Evolutionary conservation across 2,888 invertebrate species (phyloP).

Genomic region (Pycnomerus fuliginosus): DNA sequence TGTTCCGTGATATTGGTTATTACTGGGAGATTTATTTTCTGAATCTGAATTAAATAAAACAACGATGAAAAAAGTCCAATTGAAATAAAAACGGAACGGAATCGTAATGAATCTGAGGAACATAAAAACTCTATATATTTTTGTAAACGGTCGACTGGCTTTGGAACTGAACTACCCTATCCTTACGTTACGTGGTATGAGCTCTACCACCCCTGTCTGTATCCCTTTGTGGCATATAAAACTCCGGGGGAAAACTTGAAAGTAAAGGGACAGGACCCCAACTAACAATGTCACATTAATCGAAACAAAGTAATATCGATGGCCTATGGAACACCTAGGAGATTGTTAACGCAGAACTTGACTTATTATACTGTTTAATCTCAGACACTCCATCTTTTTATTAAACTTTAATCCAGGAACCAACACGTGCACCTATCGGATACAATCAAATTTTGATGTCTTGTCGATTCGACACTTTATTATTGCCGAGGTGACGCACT

Average conservation of each 20-base stretch:
- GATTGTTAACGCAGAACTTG: slow-evolving; percentile 25
- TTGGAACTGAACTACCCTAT: slow-evolving; percentile 29
- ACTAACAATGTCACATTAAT: slow-evolving; percentile 45
- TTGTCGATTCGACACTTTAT: neutral
- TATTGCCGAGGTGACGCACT: neutral
- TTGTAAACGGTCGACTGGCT: slow-evolving; percentile 31
- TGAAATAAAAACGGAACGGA: slow-evolving; percentile 19
- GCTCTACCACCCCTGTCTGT: slow-evolving; percentile 29
- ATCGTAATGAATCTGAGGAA: slow-evolving; percentile 23
- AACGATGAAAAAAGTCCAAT: slow-evolving; percentile 20
- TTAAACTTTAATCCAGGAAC: slow-evolving; percentile 18
- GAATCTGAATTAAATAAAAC: slow-evolving; percentile 21
- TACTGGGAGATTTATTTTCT: slow-evolving; percentile 13
- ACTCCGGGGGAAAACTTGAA: slow-evolving; percentile 36
- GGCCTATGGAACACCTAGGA: slow-evolving; percentile 40
- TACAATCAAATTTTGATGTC: slow-evolving; percentile 6
- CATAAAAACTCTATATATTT: slow-evolving; percentile 26
- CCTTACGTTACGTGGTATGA: slow-evolving; percentile 26
- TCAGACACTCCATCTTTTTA: slow-evolving; percentile 19
- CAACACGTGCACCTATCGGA: slow-evolving; percentile 11
- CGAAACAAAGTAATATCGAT: slow-evolving; percentile 47
- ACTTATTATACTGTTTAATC: slow-evolving; percentile 21
- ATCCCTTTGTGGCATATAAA: slow-evolving; percentile 35
- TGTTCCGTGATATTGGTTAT: slow-evolving; percentile 10
- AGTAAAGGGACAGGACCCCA: slow-evolving; percentile 34